Conservation (phyloP, 1,140 invertebrate genomes). For the Nomia melanderi region DNA sequence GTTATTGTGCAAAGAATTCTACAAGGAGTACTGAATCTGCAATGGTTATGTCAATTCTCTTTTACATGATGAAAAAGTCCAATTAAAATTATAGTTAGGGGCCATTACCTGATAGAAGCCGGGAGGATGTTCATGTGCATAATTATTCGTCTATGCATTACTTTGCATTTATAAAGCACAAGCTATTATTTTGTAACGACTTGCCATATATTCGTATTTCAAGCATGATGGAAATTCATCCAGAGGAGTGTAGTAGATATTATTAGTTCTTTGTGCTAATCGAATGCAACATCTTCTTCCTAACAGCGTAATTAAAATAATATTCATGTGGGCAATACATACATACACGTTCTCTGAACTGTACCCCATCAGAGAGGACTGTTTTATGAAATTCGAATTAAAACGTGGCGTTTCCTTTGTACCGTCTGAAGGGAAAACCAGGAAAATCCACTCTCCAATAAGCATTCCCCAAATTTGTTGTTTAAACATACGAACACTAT, state of each 20-base stretch:
- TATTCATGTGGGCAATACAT: constrained; percentile 7
- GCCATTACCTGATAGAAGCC: background rate
- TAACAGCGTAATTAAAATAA: background rate
- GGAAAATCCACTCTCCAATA: background rate
- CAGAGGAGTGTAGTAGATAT: background rate
- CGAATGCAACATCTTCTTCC: background rate
- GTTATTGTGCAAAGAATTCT: background rate
- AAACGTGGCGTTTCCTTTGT: constrained; percentile 1
- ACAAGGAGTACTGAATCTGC: background rate
- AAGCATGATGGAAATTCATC: background rate
- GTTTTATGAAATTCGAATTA: background rate
- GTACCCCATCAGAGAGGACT: constrained; percentile 3
- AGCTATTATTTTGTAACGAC: background rate
- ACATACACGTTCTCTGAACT: constrained; percentile 20
- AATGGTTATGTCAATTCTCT: constrained; percentile 8
- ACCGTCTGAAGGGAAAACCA: constrained; percentile 16
- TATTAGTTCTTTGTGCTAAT: background rate
- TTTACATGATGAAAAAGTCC: background rate
- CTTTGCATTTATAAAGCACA: background rate
- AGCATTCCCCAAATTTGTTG: background rate
- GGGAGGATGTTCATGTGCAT: background rate
- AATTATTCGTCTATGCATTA: background rate
- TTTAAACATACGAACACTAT: constrained; percentile 14
- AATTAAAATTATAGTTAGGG: background rate
- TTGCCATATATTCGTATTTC: background rate